Base-by-base conservation (phyloP, 2,888 invertebrate species). In the Agrochola litura region DNA sequence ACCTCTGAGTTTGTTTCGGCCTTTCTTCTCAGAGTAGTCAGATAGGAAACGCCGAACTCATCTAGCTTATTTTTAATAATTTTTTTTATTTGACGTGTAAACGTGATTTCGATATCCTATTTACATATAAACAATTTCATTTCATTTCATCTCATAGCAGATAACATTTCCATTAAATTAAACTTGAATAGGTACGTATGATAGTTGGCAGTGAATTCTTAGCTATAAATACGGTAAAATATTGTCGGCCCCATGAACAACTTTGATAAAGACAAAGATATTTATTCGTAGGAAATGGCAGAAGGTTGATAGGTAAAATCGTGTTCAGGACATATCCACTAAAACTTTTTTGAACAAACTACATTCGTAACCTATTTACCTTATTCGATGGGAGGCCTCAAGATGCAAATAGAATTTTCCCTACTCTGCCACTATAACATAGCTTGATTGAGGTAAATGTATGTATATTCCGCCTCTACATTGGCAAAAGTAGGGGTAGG, bases 131-230 rank as follows among this genome's bases (percentile, higher is more conserved):
- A n/a, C n/a, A n/a, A n/a, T n/a, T n/a, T n/a, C n/a, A n/a, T n/a
- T n/a, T n/a, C n/a, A n/a, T n/a, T n/a, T n/a, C n/a, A n/a, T n/a
- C n/a, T n/a, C n/a, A n/a, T n/a, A n/a, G n/a, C n/a, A n/a, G n/a
- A n/a, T n/a, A n/a, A 74, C 52, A 72, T 68, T 46, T 81, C 12
- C 22, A 66, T 72, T 82, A 77, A 73, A 75, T 77, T 71, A 65
- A 83, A 73, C 54, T 52, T 69, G 58, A 67, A 65, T 16, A 43
- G n/a, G n/a, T n/a, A n/a, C 56, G 14, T 82, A 67, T 61, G 25
- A 10, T n/a, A 56, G 43, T 61, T 74, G 63, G 63, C 41, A 56
- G n/a, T 65, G 60, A 61, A 46, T 84, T 68, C 14, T 58, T 71
- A 22, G 10, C n/a, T 30, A 66, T 73, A 73, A 56, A 49, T 65